Base-by-base conservation (phyloP, 2,113 vertebrate genomes). In the Colius striatus region DNA sequence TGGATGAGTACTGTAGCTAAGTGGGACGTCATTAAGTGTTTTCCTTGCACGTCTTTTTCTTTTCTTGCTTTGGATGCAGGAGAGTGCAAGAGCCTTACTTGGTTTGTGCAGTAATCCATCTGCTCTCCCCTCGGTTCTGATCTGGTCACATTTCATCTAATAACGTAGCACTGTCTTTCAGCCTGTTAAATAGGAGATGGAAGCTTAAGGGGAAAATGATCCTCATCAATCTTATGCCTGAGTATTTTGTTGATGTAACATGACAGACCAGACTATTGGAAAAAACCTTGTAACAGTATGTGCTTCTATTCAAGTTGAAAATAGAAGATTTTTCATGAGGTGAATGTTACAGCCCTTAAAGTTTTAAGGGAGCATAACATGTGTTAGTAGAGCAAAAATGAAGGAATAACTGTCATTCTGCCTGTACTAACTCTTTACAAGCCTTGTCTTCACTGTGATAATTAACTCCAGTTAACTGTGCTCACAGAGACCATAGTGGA, bases 401-500 rank as follows among this genome's bases (percentile, higher is more conserved):
- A 80, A 87, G 43, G 27, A 70, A 8, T 60, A 38, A 43, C 3
- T 26, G 12, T 54, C 20, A 27, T 55, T 50, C 6, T 73, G 23
- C 41, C 30, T 66, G 5, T 62, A 17, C 6, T 32, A 43, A 30
- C 16, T 62, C 65, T 47, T 47, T 13, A 15, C 6, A 9, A 74
- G n/a, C 71, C 5, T 41, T n/a, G 11, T 68, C 22, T 79, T 87
- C 7, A 3, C 14, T 41, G 23, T 58, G 50, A 34, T 53, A 34
- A 41, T 85, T 50, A 34, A n/a, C 71, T 94, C 16, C 34, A 45
- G 23, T 82, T 82, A 45, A 45, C 68, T n/a, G 45, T 61, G 27
- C n/a, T 76, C 2, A 0, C 16, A 66, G 57, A 61, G 41, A n/a
- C 6, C 0, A 0, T 62, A 13, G 16, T 72, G 54, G 54, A 72